phyloP scores from a whole-genome alignment of 2,888 invertebrate genomes.

The Caenorhabditis sp. region DNA sequence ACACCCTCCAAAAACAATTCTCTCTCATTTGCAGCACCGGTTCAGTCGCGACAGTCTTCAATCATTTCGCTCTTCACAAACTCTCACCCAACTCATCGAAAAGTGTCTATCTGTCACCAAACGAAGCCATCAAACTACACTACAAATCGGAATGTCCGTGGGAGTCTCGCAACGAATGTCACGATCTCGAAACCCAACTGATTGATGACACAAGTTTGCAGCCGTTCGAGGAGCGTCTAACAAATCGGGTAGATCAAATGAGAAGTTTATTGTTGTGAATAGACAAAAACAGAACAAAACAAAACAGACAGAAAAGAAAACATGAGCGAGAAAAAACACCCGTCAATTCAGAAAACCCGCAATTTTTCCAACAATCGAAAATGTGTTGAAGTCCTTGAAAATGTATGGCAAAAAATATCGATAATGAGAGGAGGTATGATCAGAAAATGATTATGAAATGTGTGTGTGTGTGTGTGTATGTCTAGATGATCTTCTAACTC shows the following conservation, averaged over 20 bases:
- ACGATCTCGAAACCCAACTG: constrained; percentile 43
- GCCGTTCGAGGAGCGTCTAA: constrained; percentile 22
- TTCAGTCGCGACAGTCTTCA: constrained; percentile 79
- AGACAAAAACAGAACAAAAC: too few species aligned
- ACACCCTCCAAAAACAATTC: neutral
- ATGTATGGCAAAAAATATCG: too few species aligned
- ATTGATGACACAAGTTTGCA: constrained; percentile 57
- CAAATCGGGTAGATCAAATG: constrained; percentile 16
- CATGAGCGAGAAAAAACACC: too few species aligned
- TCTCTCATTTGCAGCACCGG: neutral
- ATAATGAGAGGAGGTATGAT: too few species aligned
- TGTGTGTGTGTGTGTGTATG: neutral
- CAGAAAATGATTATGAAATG: neutral
- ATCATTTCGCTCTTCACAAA: constrained; percentile 79
- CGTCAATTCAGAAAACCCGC: too few species aligned
- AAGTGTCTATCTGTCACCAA: constrained; percentile 13
- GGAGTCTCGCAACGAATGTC: constrained; percentile 62
- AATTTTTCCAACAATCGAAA: too few species aligned
- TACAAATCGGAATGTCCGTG: constrained; percentile 79
- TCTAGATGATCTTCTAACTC: neutral
- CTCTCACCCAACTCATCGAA: constrained; percentile 72
- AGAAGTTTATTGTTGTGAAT: neutral
- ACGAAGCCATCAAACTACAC: constrained; percentile 87
- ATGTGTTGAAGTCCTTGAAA: too few species aligned
- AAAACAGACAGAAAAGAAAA: too few species aligned